phyloP scores from a whole-genome alignment of 2,797 vertebrate species.

The Philypnodon macrostomus region DNA sequence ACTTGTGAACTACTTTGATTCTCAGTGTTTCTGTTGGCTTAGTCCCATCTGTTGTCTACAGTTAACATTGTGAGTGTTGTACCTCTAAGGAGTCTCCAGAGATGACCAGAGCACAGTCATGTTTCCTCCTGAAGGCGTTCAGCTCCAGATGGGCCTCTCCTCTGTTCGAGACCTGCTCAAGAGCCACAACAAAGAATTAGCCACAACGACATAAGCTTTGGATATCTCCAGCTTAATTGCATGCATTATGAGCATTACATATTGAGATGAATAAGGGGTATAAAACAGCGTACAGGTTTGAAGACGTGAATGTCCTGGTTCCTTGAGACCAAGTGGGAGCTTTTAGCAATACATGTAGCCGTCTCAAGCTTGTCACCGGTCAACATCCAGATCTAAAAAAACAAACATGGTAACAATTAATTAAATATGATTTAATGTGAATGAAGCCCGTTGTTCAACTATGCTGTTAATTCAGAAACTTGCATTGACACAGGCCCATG shows the following conservation, averaged over 20 bases:
- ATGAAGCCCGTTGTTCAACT: background rate
- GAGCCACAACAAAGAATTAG: slow-evolving; percentile 45
- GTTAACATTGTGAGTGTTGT: slow-evolving; percentile 24
- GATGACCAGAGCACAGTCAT: slow-evolving; percentile 96
- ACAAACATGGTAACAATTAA: background rate
- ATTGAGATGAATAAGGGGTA: background rate
- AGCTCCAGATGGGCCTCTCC: slow-evolving; percentile 96
- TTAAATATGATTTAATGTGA: too few species aligned
- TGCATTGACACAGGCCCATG: too few species aligned
- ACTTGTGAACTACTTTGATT: slow-evolving; percentile 16
- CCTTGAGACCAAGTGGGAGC: slow-evolving; percentile 92
- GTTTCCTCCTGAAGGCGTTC: slow-evolving; percentile 94
- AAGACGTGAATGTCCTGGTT: slow-evolving; percentile 93
- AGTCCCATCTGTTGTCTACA: slow-evolving; percentile 34
- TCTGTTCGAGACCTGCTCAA: slow-evolving; percentile 84
- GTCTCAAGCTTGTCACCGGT: slow-evolving; percentile 97
- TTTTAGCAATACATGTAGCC: slow-evolving; percentile 96
- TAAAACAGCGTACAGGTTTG: slow-evolving; percentile 78
- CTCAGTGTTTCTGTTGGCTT: slow-evolving; percentile 30
- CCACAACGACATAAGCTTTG: background rate
- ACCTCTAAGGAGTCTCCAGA: slow-evolving; percentile 97
- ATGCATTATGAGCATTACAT: background rate
- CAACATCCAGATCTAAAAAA: slow-evolving; percentile 94
- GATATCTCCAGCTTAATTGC: slow-evolving; percentile 1
- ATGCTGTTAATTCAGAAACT: too few species aligned